Base-by-base conservation (phyloP, 2,797 vertebrate genomes). In the Lithobates sylvaticus region DNA sequence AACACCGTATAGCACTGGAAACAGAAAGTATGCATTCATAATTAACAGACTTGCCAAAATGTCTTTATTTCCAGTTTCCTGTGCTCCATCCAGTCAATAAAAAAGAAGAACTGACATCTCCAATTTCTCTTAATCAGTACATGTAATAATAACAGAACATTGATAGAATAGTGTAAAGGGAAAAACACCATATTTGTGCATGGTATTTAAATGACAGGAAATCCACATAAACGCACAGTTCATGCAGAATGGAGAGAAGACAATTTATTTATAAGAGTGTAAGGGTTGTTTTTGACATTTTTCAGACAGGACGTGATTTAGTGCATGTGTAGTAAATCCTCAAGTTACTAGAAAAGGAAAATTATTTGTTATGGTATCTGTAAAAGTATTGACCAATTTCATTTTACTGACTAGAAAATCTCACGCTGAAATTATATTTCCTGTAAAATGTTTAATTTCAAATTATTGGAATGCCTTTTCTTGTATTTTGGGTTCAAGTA, bases 151-250 rank as follows among this genome's bases (percentile, higher is more conserved):
- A 54, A 26, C n/a, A 16, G 29, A 50, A 70, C 47, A 81, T 26
- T 81, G 78, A 81, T 81, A 71, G 68, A 71, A 71, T 58, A 54
- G 50, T 36, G 29, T 58, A 69, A 71, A 50, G 54, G 27, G 2
- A 36, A n/a, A 15, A 81, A 58, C 23, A 36, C 78, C 78, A 58
- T 81, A 81, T 81, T 81, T 71, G 78, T 81, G 34, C 78, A 81
- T 71, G 68, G 26, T 36, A 50, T 50, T 26, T 23, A 44, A 80
- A 68, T 79, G 7, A 34, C 47, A 69, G 47, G 27, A 80, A 29
- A n/a, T 70, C 67, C 3, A 34, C 65, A 16, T 34, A 70, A 58
- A 81, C 6, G 34, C 50, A 13, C n/a, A 78, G 39, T 78, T 67
- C 21, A 50, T 26, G 21, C 21, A 58, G 54, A 21, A 58, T 58